Evolutionary conservation across 2,113 vertebrate species (phyloP), one percentile per base, ranked within the genome.

Genomic region (Mastomys coucha): DNA sequence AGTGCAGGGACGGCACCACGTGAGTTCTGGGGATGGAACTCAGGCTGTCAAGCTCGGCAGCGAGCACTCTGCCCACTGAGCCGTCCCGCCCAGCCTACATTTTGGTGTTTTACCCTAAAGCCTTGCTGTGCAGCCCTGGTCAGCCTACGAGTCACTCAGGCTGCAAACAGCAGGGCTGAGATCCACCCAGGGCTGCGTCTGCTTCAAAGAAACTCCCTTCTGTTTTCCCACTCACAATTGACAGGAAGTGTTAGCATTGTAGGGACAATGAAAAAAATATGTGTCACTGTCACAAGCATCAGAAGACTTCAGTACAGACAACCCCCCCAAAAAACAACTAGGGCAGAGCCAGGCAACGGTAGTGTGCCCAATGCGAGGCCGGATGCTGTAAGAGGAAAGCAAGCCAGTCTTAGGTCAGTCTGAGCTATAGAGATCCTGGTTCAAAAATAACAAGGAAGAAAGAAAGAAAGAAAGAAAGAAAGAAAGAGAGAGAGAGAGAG

Each of bases 251-350:
- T 91, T n/a, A 31, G 72, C 78, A 67, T 84, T 70, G 69, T 10
- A 19, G 95, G 87, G 85, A 93, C 75, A 91, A 88, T 91, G 93
- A 91, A 91, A 14, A 39, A 63, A 90, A 91, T 85, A 82, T 70
- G 28, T n/a, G 91, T 95, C 92, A 94, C 67, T 76, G 80, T 92
- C 81, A 87, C 91, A 85, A 87, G 77, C 28, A 5, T 16, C 17
- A 31, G 69, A 49, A 81, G 60, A 80, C 65, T 36, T 87, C 20
- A 5, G 31, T 33, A 22, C 85, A 86, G 49, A 87, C 42, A 69
- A 69, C 1, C 10, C 36, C 31, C 60, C 31, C 3, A 36, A 7
- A 39, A 53, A 88, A 16, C 33, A 72, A 53, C 36, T 17, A n/a
- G 36, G 51, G 14, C n/a, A 49, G 20, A 70, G 31, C 31, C 65